phyloP scores from a whole-genome alignment of 2,797 vertebrate genomes.

The Paramormyrops hopkinsi region DNA sequence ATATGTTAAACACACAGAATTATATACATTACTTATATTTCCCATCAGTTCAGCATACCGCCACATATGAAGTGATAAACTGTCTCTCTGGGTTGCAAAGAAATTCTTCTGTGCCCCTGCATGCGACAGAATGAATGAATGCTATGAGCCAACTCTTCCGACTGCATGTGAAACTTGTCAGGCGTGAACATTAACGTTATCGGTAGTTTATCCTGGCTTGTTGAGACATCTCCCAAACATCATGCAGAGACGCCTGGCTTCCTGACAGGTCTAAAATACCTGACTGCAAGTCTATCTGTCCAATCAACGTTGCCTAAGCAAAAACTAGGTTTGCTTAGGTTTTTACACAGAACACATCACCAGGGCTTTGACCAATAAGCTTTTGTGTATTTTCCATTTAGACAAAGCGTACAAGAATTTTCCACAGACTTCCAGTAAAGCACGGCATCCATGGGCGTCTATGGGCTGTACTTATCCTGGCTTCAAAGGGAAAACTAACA shows the following conservation, averaged over 20 bases:
- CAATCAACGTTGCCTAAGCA: neutral
- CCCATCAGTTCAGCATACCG: neutral
- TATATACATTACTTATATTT: neutral
- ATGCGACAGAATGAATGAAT: neutral
- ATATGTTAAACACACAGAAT: neutral
- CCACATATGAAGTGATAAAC: neutral
- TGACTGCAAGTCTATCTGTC: neutral
- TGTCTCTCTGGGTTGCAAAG: neutral
- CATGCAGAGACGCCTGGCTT: neutral
- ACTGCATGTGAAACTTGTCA: neutral
- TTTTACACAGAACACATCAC: neutral
- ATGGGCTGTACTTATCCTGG: neutral
- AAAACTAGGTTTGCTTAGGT: neutral
- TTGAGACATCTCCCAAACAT: neutral
- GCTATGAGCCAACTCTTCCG: neutral
- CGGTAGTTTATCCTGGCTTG: neutral
- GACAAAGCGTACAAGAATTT: neutral
- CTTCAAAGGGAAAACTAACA: neutral
- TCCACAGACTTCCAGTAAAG: neutral
- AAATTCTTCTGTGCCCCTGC: neutral
- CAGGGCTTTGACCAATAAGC: neutral
- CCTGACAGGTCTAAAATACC: neutral
- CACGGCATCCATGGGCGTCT: neutral
- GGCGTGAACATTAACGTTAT: neutral
- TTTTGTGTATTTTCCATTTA: neutral